Base-by-base conservation (phyloP, 1,140 invertebrate species). In the Heterodera carotae region DNA sequence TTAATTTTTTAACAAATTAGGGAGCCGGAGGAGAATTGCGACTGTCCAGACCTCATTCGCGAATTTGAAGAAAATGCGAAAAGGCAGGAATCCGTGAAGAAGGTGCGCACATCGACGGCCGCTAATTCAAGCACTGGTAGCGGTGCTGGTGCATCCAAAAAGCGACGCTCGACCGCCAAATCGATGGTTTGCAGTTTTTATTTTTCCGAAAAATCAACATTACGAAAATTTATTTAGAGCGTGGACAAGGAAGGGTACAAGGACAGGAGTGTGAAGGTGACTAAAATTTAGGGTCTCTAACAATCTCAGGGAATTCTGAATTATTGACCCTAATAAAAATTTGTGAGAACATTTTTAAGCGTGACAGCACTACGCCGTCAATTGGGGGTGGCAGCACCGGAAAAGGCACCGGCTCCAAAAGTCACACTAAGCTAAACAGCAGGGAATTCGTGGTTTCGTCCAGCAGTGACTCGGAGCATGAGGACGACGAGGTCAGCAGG, bases 1-100 rank as follows among this genome's bases (percentile, higher is more conserved):
- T 36, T 27, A 68, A 27, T 68, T 36, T 66, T 66, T n/a, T 5
- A 22, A 15, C 39, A 31, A 36, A 39, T 29, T 75, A 71, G 69
- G 69, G 69, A 71, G 33, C 69, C 69, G 8, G 69, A 71, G n/a
- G 69, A 71, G 22, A 71, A 71, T 22, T 71, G 69, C 59, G 69
- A 71, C 31, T 71, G 69, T 48, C 69, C 69, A 5, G 69, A 71
- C 59, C n/a, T 71, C 10, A 71, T 71, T 22, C 43, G 59, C 29
- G 34, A n/a, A 25, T 71, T 43, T 71, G 48, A 56, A 22, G 59
- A 71, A 22, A 71, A 43, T 34, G 59, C 12, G 18, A 56, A 71
- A 6, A 25, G 48, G 15, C 43, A 48, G 18, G 69, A 43, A 2
- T 5, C 6, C 33, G 25, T 15, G 7, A 71, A 27, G 33, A 71